A percentile compares a stretch with the other conserved stretches of the same genome.
Conservation (phyloP, 2,888 invertebrate species). For the Drosophila gaucha region DNA sequence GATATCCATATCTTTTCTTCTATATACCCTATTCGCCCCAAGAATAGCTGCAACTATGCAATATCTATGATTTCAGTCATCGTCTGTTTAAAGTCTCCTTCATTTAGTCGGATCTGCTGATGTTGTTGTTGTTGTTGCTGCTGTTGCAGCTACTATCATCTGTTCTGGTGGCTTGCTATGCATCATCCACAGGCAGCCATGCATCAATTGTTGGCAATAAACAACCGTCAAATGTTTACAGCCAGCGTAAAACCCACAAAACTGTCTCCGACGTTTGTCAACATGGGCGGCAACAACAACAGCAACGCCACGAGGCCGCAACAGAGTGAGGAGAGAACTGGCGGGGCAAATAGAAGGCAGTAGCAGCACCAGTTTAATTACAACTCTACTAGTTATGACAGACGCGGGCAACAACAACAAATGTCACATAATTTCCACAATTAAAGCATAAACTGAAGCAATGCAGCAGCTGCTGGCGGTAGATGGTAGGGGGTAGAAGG, state of each 20-base stretch:
- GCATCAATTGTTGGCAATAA: conserved; percentile 71
- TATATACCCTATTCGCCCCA: not conserved
- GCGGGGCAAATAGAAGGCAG: not conserved
- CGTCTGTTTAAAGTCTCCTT: not conserved
- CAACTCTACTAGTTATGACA: conserved; percentile 76
- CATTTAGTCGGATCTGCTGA: not conserved
- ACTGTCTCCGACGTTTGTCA: conserved; percentile 49
- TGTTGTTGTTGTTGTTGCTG: not conserved
- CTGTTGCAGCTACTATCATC: not conserved
- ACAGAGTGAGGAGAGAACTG: not conserved
- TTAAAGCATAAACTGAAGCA: conserved; percentile 76
- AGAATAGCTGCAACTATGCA: not conserved
- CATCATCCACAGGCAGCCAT: conserved; percentile 49
- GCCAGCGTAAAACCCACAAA: conserved; percentile 70
- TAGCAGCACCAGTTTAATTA: conserved; percentile 70
- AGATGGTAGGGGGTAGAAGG: not conserved
- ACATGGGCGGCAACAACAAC: conserved; percentile 59
- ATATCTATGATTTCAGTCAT: not conserved
- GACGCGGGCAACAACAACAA: conserved; percentile 58
- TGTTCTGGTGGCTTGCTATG: conserved; percentile 19
- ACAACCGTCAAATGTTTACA: conserved; percentile 74
- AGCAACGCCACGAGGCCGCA: conserved; percentile 36
- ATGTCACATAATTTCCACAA: conserved; percentile 79
- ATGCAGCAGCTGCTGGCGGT: conserved; percentile 35
- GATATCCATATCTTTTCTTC: not conserved